A percentile compares a stretch with the other conserved stretches of the same genome.
Evolutionary conservation across 30 jellyfish, hydroid and myxozoan genomes (phyloP).

Genomic region (Pelagia noctiluca): DNA sequence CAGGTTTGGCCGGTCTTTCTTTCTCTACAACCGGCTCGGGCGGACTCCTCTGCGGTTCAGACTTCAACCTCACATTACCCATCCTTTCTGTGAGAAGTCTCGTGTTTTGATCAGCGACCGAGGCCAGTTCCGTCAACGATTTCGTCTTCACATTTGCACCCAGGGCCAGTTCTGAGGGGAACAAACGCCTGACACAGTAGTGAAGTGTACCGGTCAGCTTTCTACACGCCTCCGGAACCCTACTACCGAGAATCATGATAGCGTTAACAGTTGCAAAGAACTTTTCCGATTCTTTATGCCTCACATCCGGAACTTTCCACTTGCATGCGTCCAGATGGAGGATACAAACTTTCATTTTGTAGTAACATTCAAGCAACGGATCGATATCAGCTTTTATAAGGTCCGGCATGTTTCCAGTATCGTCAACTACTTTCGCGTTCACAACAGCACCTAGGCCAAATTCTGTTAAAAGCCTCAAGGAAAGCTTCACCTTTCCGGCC

Average conservation of each 20-base stretch:
- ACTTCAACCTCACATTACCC: constrained; percentile 42
- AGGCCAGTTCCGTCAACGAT: constrained; percentile 17
- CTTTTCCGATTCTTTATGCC: constrained; percentile 73
- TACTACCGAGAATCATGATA: constrained; percentile 87
- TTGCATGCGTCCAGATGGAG: constrained; percentile 86
- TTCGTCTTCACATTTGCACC: too few relatives aligned
- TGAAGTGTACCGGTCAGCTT: constrained; percentile 70
- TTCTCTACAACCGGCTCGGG: constrained; percentile 34
- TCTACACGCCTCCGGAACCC: constrained; percentile 92
- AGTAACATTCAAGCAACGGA: constrained; percentile 89
- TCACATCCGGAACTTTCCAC: constrained; percentile 85
- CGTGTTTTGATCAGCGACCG: background rate
- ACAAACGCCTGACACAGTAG: constrained; percentile 40
- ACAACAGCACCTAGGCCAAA: constrained; percentile 95
- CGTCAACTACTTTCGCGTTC: constrained; percentile 59
- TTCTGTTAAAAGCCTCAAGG: constrained; percentile 89
- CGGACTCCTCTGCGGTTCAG: constrained; percentile 27
- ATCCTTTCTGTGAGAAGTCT: constrained; percentile 28
- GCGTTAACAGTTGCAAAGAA: constrained; percentile 97
- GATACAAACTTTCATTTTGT: constrained; percentile 86
- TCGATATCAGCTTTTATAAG: constrained; percentile 76
- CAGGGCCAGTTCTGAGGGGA: constrained; percentile 52
- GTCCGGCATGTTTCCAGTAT: constrained; percentile 59
- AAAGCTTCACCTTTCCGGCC: constrained; percentile 80
- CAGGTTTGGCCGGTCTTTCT: constrained; percentile 25